A percentile compares a stretch with the other conserved stretches of the same genome.
Conservation (phyloP, 2,113 vertebrate species). For the Scomber scombrus region DNA sequence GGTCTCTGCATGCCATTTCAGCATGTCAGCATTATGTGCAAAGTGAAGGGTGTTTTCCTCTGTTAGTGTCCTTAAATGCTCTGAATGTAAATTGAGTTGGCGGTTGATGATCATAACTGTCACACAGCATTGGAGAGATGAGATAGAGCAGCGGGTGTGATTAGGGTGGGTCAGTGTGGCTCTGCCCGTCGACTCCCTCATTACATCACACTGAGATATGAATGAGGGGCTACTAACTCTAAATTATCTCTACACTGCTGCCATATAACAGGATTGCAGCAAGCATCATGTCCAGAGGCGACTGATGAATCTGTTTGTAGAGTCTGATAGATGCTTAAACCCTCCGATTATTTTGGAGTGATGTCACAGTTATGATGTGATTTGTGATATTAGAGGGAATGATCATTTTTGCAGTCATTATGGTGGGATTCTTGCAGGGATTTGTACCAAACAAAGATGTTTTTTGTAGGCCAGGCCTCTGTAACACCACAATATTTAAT, state of each 20-base stretch:
- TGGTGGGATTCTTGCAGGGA: no score
- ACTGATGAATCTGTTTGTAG: background rate
- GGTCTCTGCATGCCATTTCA: background rate
- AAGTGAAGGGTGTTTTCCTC: background rate
- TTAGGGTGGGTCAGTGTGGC: constrained; percentile 6
- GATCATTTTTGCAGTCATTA: no score
- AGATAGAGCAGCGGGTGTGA: background rate
- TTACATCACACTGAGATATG: constrained; percentile 29
- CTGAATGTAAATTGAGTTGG: constrained; percentile 9
- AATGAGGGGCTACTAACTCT: constrained; percentile 17
- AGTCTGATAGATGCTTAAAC: background rate
- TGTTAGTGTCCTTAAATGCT: background rate
- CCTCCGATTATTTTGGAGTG: background rate
- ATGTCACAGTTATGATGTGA: no score
- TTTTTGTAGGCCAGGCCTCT: no score
- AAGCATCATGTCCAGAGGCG: background rate
- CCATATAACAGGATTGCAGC: background rate
- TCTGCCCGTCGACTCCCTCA: constrained; percentile 4
- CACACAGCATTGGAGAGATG: constrained; percentile 16
- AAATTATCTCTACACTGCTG: background rate
- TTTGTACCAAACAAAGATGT: no score
- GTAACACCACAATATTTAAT: no score
- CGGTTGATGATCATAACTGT: constrained; percentile 17
- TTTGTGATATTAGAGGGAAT: no score
- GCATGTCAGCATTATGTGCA: background rate